These are phyloP conservation scores for Euura saliciscinereae DNA, from an alignment of 1,140 invertebrate species.

Conservation along the genomic window DNA sequence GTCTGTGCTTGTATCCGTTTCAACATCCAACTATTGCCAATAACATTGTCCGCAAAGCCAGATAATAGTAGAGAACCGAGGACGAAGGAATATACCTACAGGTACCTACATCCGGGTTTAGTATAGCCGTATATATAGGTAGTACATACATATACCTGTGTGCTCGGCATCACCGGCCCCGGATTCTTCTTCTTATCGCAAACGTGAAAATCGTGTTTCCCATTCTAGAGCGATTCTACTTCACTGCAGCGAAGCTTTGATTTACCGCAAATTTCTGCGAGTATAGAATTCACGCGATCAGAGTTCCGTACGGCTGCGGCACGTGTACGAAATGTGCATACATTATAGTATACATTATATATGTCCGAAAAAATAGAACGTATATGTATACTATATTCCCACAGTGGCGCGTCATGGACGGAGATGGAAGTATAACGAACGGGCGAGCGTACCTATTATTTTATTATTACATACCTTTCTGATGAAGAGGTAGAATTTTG, in stretches of 20 bases:
- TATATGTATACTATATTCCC: background rate
- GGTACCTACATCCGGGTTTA: background rate
- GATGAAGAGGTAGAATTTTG: constrained; percentile 49
- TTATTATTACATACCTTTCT: constrained; percentile 37
- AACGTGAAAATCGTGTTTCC: background rate
- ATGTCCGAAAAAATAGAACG: no score
- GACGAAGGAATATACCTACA: background rate
- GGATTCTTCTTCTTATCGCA: background rate
- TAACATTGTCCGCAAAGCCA: no score
- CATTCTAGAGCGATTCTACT: background rate
- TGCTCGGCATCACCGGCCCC: background rate
- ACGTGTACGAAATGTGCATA: constrained; percentile 13
- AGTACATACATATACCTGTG: background rate
- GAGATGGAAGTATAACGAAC: no score
- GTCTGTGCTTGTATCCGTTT: no score
- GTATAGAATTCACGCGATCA: constrained; percentile 16
- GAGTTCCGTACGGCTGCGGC: constrained; percentile 9
- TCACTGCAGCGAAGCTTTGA: background rate
- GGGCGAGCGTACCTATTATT: no score
- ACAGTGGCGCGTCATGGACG: no score
- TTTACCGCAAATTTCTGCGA: constrained; percentile 9
- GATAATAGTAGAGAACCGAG: no score
- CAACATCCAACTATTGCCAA: no score
- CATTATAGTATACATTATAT: background rate
- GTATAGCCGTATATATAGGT: background rate